These are phyloP conservation scores for Troilus luridus DNA, from an alignment of 2,888 invertebrate species.

Conservation along the genomic window DNA sequence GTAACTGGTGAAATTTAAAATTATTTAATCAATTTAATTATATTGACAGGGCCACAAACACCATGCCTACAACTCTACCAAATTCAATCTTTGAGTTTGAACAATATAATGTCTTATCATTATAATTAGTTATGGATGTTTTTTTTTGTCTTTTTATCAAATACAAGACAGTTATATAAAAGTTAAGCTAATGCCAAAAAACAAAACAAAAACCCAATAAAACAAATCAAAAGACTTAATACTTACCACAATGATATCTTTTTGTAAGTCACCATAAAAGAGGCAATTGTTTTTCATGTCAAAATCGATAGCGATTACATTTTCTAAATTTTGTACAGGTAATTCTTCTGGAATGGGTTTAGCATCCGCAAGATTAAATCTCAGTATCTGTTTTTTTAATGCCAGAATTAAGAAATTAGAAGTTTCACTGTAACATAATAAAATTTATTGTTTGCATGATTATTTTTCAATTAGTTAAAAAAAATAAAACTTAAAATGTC, in stretches of 20 bases:
- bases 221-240: neutral
- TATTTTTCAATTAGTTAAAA: neutral
- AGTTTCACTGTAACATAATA: slow-evolving; percentile 70
- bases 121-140: too few relatives aligned
- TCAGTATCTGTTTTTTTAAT: slow-evolving; percentile 81
- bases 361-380: slow-evolving; percentile 76
- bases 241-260: slow-evolving; percentile 79
- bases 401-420: slow-evolving; percentile 87
- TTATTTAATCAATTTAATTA: too few relatives aligned
- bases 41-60: too few relatives aligned
- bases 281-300: slow-evolving; percentile 88
- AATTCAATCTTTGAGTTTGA: too few relatives aligned
- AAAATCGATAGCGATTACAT: slow-evolving; percentile 89
- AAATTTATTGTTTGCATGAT: neutral
- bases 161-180: too few relatives aligned
- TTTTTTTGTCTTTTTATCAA: too few relatives aligned
- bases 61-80: too few relatives aligned
- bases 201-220: neutral
- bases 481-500: too few relatives aligned
- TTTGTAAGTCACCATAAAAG: slow-evolving; percentile 89
- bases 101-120: too few relatives aligned
- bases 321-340: slow-evolving; percentile 80
- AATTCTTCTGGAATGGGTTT: slow-evolving; percentile 75
- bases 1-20: too few relatives aligned
- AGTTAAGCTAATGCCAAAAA: neutral